phyloP scores from a whole-genome alignment of 2,888 invertebrate species.

The Latrodectus hesperus region DNA sequence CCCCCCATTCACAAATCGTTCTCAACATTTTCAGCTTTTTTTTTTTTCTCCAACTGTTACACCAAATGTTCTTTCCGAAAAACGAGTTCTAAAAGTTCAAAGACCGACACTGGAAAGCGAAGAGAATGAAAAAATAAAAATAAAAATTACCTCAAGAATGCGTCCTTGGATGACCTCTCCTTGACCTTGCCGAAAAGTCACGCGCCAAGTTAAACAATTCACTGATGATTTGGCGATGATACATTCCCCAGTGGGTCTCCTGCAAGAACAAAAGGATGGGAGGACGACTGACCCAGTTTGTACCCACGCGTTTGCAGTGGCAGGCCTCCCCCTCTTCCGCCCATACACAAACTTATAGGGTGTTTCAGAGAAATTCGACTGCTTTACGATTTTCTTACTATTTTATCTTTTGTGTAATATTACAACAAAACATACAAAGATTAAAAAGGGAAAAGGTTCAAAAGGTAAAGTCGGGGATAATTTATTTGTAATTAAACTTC shows the following conservation, averaged over 20 bases:
- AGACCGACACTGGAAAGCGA: constrained; percentile 19
- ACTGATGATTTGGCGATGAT: constrained; percentile 4
- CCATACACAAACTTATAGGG: neutral
- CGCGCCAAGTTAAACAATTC: constrained; percentile 9
- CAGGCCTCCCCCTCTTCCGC: neutral
- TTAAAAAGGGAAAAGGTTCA: no score
- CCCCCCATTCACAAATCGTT: no score
- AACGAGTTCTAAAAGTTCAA: constrained; percentile 50
- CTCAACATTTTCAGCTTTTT: neutral
- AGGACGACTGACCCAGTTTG: constrained; percentile 5
- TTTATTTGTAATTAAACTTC: no score
- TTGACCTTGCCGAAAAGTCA: constrained; percentile 38
- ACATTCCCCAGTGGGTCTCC: neutral
- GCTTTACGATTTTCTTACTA: no score
- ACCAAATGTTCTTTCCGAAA: neutral
- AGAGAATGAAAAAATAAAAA: neutral
- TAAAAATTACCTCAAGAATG: neutral
- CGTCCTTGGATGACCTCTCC: constrained; percentile 64
- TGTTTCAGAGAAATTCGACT: no score
- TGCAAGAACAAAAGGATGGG: neutral
- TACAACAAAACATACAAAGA: no score
- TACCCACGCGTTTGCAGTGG: neutral
- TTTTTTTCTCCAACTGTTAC: neutral
- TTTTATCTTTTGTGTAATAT: no score
- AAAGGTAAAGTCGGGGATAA: no score